These are phyloP conservation scores for Enteromius viviparus DNA, from an alignment of 2,797 vertebrate genomes.

Conservation along the genomic window DNA sequence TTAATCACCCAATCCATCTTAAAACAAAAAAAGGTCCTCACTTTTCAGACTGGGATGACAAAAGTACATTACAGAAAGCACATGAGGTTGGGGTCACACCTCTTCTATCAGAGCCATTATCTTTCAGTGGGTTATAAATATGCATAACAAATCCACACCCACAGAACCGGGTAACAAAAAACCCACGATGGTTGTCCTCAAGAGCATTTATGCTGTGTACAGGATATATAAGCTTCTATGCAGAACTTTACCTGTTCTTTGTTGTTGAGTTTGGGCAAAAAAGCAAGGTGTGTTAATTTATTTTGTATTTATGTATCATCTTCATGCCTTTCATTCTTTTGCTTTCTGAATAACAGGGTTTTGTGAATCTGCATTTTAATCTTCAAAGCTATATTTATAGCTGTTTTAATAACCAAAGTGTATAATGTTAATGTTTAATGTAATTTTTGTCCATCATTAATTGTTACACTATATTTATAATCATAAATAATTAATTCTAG, in stretches of 20 bases:
- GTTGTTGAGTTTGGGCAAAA: conserved; percentile 34
- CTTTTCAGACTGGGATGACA: conserved; percentile 54
- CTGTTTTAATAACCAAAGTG: conserved; percentile 68
- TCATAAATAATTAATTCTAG: conserved; percentile 28
- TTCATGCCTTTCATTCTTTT: conserved; percentile 53
- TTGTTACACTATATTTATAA: conserved; percentile 36
- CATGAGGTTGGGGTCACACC: conserved; percentile 19
- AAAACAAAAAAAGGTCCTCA: conserved; percentile 48
- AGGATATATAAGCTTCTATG: conserved; percentile 26
- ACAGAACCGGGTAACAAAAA: conserved; percentile 24
- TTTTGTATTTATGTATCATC: conserved; percentile 56
- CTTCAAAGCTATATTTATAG: conserved; percentile 49
- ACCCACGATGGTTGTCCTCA: conserved; percentile 20
- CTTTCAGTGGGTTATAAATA: conserved; percentile 2
- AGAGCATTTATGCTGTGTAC: conserved; percentile 23
- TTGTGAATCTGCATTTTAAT: conserved; percentile 56
- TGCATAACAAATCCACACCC: conserved; percentile 48
- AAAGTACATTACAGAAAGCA: conserved; percentile 38
- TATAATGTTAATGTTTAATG: conserved; percentile 61
- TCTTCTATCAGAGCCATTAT: conserved; percentile 17
- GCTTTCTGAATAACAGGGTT: conserved; percentile 49
- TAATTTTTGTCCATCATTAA: conserved; percentile 52
- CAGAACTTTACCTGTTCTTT: conserved; percentile 48
- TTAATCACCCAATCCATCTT: conserved; percentile 30
- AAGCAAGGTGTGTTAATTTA: conserved; percentile 40